Evolutionary conservation across 1,140 invertebrate species (phyloP), one percentile per base, ranked within the genome.

Genomic region (Drosophila kohkoa): DNA sequence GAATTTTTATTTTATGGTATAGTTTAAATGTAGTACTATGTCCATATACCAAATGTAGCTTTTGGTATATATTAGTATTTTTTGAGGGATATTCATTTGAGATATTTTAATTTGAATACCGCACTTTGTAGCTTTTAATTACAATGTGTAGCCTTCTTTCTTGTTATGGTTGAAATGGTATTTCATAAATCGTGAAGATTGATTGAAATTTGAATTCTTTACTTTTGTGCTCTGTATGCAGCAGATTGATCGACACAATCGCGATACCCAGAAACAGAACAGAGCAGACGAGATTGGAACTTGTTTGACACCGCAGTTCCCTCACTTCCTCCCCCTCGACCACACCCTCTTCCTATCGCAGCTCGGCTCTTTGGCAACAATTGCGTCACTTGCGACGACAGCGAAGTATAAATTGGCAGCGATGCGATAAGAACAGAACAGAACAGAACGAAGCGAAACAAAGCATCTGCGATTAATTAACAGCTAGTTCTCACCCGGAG

Each of bases 251-350:
- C 30, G 1, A 54, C 2, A 6, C 13, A 43, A 13, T 45, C 62
- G 16, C 11, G 30, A 10, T 43, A 35, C 35, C 62, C 25, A 25
- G 41, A 13, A 43, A 32, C 10, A 48, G 1, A 8, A 11, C n/a
- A 43, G 16, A 52, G 38, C 55, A 63, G 30, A 28, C 48, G 46
- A 35, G 68, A 65, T 71, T 71, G 63, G 65, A 71, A 71, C 68
- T 55, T 71, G 68, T 71, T 71, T 71, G 35, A 5, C 16, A 32
- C 59, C 25, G 13, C 49, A 41, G 1, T 8, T n/a, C 25, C 5
- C 16, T 32, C 5, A 32, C 20, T 13, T 2, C 30, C 10, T 16
- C 6, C 0, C 13, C 43, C 30, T 5, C 25, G 1, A 0, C 7
- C 45, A 4, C 43, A 6, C 16, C 32, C 16, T 3, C 13, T 3